Base-by-base conservation (phyloP, 2,113 vertebrate genomes). In the Pelmatolapia mariae region DNA sequence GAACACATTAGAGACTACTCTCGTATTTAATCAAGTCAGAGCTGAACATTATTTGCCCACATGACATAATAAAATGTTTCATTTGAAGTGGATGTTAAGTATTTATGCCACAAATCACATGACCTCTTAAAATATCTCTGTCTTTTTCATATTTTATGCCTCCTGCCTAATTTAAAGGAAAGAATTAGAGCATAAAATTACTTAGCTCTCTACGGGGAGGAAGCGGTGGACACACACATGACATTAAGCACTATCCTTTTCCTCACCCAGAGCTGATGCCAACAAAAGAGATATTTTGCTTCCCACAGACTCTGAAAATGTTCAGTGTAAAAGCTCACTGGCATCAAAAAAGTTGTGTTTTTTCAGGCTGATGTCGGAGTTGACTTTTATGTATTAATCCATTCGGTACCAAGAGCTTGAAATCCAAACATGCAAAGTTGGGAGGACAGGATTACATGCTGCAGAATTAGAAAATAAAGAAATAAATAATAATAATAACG, bases 141-240 rank as follows among this genome's bases (percentile, higher is more conserved):
- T 63, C 90, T 93, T 93, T 91, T 96, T 94, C 91, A 96, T 96
- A 95, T 96, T 95, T 96, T 83, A 96, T 96, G 92, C 92, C 93
- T 95, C 89, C 89, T 95, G 93, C 91, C 80, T 95, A 93, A 95
- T 95, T 96, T 95, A 96, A 95, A 94, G 92, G 90, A 91, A 93
- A 80, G 92, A 96, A 96, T 95, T 95, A 92, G 96, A 95, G 94
- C 95, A 95, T 93, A 96, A 95, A 95, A 95, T 96, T 66, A 86
- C 90, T 90, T 71, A n/a, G 92, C 88, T 91, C 78, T 90, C 79
- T 29, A 5, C 22, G 57, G 80, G 81, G 92, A 91, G 80, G 91
- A 89, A 86, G 87, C 76, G 19, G 91, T 31, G 81, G 91, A 91
- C 92, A 89, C 89, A 92, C 90, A 89, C 83, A 89, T 47, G 76